These are phyloP conservation scores for Corydoras sp. DNA, from an alignment of 2,113 vertebrate genomes.

Conservation along the genomic window DNA sequence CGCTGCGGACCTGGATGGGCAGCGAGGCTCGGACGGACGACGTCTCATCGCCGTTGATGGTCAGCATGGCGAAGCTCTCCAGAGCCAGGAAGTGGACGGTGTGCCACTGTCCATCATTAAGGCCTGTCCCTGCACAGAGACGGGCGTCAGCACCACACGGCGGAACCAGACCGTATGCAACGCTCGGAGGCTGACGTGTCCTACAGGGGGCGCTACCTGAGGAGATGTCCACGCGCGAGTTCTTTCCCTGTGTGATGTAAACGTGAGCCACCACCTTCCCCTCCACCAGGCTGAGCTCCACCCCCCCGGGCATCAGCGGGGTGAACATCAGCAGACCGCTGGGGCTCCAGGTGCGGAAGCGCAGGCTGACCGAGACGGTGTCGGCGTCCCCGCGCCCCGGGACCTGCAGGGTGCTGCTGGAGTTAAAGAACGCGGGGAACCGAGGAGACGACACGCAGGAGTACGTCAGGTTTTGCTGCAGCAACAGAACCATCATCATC, in stretches of 20 bases:
- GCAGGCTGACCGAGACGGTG: conserved; percentile 80
- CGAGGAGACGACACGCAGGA: conserved; percentile 81
- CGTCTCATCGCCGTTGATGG: conserved; percentile 89
- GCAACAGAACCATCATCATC: no score
- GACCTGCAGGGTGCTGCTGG: conserved; percentile 83
- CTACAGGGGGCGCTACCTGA: conserved; percentile 69
- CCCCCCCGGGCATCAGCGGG: conserved; percentile 75
- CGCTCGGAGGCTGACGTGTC: no score
- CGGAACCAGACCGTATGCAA: no score
- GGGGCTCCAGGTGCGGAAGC: conserved; percentile 93
- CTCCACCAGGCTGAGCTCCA: conserved; percentile 81
- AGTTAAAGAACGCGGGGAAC: conserved; percentile 91
- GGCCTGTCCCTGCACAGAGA: conserved; percentile 70
- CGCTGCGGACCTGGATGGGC: conserved; percentile 84
- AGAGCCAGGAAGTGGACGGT: conserved; percentile 84
- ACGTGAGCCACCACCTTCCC: conserved; percentile 83
- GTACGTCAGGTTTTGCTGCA: conserved; percentile 88
- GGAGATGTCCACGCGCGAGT: conserved; percentile 82
- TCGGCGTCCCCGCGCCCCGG: conserved; percentile 78
- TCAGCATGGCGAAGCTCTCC: conserved; percentile 88
- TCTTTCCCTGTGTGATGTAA: conserved; percentile 78
- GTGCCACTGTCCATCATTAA: conserved; percentile 95
- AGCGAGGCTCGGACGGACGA: conserved; percentile 88
- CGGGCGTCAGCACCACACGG: background rate
- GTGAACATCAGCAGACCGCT: conserved; percentile 85